Conservation (phyloP, 92 coral and sea anemone genomes). For the Desmophyllum pertusum region DNA sequence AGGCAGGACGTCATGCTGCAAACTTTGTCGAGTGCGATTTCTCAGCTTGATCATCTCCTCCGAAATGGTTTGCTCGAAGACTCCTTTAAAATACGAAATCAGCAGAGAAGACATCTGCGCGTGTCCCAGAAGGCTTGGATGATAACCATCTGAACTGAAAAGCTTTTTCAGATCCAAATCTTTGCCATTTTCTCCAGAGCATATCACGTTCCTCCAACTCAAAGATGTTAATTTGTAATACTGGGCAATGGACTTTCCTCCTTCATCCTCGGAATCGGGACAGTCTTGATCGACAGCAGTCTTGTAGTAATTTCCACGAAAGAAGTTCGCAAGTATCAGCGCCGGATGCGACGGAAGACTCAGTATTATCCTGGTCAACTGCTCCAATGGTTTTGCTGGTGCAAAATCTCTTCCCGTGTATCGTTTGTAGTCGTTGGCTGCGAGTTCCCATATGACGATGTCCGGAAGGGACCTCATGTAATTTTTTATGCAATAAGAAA, state of each 20-base stretch:
- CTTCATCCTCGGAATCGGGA: constrained; percentile 97
- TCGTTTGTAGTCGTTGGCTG: constrained; percentile 94
- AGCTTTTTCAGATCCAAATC: constrained; percentile 56
- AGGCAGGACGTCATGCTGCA: neutral
- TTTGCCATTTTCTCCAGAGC: constrained; percentile 51
- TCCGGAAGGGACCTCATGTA: constrained; percentile 83
- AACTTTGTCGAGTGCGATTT: neutral
- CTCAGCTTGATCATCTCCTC: constrained; percentile 39
- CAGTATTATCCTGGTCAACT: constrained; percentile 85
- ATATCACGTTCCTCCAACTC: constrained; percentile 94
- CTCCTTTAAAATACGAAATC: constrained; percentile 84
- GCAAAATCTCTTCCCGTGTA: constrained; percentile 78
- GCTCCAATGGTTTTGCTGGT: constrained; percentile 91
- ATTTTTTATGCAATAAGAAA: constrained; percentile 91
- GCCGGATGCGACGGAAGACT: constrained; percentile 93
- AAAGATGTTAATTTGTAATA: constrained; percentile 90
- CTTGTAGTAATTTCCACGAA: constrained; percentile 88
- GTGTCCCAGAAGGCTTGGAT: constrained; percentile 95
- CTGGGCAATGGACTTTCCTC: constrained; percentile 78
- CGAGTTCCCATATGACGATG: constrained; percentile 93
- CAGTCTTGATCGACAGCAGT: constrained; percentile 80
- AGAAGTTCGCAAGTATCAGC: constrained; percentile 85
- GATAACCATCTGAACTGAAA: constrained; percentile 95
- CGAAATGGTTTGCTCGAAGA: constrained; percentile 80
- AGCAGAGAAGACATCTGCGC: constrained; percentile 91